Base-by-base conservation (phyloP, 1,140 invertebrate species). In the Cherax quadricarinatus region DNA sequence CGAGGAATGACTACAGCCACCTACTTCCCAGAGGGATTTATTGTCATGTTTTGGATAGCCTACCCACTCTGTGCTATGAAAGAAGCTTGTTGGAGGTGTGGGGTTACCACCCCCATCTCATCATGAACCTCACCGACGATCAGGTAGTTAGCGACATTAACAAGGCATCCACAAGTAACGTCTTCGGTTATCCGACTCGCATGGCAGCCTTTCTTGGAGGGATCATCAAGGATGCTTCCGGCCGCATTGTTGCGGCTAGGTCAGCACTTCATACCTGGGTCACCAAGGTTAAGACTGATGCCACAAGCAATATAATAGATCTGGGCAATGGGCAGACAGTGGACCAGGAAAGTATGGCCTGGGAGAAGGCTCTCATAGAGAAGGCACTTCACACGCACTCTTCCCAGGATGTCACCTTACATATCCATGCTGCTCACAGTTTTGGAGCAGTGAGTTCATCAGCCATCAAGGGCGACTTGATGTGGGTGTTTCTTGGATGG, bases 321-420 rank as follows among this genome's bases (percentile, higher is more conserved):
- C 96, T 96, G 16, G 97, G 97, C 89, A 97, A 97, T 57, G 96
- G 97, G 94, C 96, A 97, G 94, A 97, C 97, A 96, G 97, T 96
- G 95, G 95, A 94, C 84, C 83, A 84, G 73, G 83, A 57, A 70
- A 87, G 82, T 4, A 49, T 92, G 49, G 83, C 78, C 6, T 93
- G 93, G 83, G 82, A 94, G 89, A 66, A 75, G 79, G 66, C 89
- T 86, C 91, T 88, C 14, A 87, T 92, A 70, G 93, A 93, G 24
- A 92, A 96, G 96, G 95, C 96, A 24, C 95, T 96, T n/a, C 96
- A 96, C 53, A 94, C 96, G 90, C 95, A 96, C 57, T 95, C 16
- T 18, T 5, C 41, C 14, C 21, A 18, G 14, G 60, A 18, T 18
- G 10, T 66, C n/a, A 81, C 14, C 14, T 48, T 79, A n/a, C 30